Evolutionary conservation across 92 coral and sea anemone genomes (phyloP), one percentile per base, ranked within the genome.

Genomic region (Bergia sp.): DNA sequence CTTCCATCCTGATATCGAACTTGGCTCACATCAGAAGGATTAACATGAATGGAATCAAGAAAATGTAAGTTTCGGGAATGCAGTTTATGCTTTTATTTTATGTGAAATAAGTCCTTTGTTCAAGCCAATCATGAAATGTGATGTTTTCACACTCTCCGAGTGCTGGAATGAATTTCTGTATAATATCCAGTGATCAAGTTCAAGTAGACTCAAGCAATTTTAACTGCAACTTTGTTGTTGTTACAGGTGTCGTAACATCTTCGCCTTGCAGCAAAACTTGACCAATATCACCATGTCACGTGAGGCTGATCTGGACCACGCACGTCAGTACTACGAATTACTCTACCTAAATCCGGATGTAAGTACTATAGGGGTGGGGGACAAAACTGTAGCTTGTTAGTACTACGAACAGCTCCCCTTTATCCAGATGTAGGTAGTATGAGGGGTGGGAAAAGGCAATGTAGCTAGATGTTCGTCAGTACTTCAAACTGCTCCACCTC

Each of bases 201-300:
- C 53, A 47, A 8, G 4, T 8, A 47, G 53, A 4, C 53, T 47
- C 53, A 47, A 47, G 8, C 8, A 4, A 47, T 4, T 58, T 13
- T 8, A 58, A 58, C 66, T 61, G 23, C 67, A 61, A 61, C 67
- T 61, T 61, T 55, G 4, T 3, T 39, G 37, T 76, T 5, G 9
- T 38, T 72, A 1, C 83, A 95, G 99, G 98, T 97, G 98, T 80
- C 98, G 99, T 77, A 97, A 95, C 88, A 95, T 97, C 85, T 97
- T 97, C 88, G 98, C 98, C 37, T 93, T 97, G 37, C 99, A 97
- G 77, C 99, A 97, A 84, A 97, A 95, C 91, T 90, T 97, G 67
- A 94, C 98, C 73, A 97, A 97, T 72, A 97, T 97, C 88, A 97
- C 99, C 5, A 94, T 95, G 96, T 95, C 99, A 43, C 87, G 98